phyloP scores from a whole-genome alignment of 2,113 vertebrate genomes.

The Coreoperca whiteheadi region DNA sequence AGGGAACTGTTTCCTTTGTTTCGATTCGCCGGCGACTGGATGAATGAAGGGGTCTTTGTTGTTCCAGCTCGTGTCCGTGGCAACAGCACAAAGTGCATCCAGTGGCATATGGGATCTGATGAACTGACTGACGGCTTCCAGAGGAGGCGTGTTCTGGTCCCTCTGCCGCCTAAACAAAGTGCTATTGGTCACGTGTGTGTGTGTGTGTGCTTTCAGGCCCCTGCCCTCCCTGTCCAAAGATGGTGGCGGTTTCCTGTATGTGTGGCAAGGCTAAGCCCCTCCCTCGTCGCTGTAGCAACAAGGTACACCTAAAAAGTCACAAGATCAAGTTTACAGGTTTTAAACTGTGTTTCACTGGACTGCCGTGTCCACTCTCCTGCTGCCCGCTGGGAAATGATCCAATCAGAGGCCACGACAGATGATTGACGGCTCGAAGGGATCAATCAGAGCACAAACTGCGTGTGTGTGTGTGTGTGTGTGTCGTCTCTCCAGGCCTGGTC shows the following conservation, averaged over 20 bases:
- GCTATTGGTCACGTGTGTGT: too few species aligned
- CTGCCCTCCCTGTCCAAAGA: slow-evolving; percentile 96
- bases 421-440: not conserved
- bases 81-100: too few species aligned
- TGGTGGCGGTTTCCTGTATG: slow-evolving; percentile 91
- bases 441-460: not conserved
- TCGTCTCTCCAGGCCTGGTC: slow-evolving; percentile 85
- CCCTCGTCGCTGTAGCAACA: slow-evolving; percentile 93
- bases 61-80: too few species aligned
- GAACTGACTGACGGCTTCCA: too few species aligned
- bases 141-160: too few species aligned
- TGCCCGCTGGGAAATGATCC: not conserved
- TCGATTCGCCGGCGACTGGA: too few species aligned
- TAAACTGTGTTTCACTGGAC: not conserved
- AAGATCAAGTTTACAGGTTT: not conserved
- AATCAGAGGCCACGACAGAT: not conserved
- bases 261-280: slow-evolving; percentile 91
- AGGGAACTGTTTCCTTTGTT: too few species aligned
- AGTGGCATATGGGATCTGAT: too few species aligned
- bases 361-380: too few species aligned
- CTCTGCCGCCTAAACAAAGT: too few species aligned
- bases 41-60: too few species aligned
- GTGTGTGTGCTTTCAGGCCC: slow-evolving; percentile 84
- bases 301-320: slow-evolving; percentile 60
- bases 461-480: not conserved